phyloP scores from a whole-genome alignment of 2,113 vertebrate genomes.

The Gymnorhina tibicen region DNA sequence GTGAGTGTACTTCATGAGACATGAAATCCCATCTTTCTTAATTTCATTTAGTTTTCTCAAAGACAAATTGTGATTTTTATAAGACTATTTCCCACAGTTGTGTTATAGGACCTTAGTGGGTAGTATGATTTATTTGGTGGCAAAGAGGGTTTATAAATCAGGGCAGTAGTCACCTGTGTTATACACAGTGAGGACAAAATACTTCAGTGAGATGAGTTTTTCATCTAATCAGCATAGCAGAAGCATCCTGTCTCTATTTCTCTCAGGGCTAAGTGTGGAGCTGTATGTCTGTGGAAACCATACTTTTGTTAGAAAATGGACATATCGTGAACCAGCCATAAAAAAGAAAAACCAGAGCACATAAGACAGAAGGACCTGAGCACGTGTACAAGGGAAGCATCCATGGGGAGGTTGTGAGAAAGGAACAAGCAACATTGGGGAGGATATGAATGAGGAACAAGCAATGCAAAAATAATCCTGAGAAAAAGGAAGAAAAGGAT shows the following conservation, averaged over 20 bases:
- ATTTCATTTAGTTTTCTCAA: not conserved
- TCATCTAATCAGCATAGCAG: not conserved
- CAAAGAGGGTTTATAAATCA: not conserved
- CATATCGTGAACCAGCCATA: no score
- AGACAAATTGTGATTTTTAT: not conserved
- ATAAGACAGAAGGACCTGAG: no score
- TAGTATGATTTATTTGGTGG: not conserved
- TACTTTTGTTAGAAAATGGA: no score
- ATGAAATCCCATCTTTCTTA: not conserved
- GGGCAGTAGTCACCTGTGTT: not conserved
- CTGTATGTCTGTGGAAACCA: no score
- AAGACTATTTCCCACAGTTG: not conserved
- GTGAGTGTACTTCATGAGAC: not conserved
- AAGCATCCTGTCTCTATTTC: not conserved
- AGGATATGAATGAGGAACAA: no score
- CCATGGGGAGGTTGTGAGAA: no score
- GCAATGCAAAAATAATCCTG: no score
- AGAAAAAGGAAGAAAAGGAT: no score
- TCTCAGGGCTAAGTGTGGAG: not conserved
- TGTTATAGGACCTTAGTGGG: not conserved
- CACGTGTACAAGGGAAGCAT: no score
- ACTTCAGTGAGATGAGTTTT: not conserved
- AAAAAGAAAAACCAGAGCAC: no score
- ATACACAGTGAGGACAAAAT: not conserved
- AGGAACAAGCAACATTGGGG: no score